Base-by-base conservation (phyloP, 2,797 vertebrate genomes). In the Moxostoma hubbsi region DNA sequence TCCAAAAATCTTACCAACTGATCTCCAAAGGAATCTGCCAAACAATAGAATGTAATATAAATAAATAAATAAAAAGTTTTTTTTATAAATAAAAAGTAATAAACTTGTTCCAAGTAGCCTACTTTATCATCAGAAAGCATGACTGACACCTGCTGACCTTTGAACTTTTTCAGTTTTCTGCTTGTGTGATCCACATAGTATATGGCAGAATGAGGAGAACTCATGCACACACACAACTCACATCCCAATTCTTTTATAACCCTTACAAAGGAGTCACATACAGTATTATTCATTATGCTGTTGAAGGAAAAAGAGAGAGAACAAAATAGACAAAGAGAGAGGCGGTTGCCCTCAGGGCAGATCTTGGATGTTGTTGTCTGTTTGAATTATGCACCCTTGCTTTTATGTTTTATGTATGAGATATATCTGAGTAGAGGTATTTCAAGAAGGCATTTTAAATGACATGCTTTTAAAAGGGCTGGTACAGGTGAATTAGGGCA, bases 351-450 rank as follows among this genome's bases (percentile, higher is more conserved):
- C 74, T 77, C 66, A n/a, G 18, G 62, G 45, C 51, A 51, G 68
- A 80, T 81, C 83, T 75, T 79, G 88, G 83, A 79, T 81, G 84
- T 88, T 87, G 85, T 88, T 85, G 89, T 87, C 81, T 81, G 72
- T 81, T 91, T 93, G 90, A 94, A 92, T 93, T 89, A 93, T 93
- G 88, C 86, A 92, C 86, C 70, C 18, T 12, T 5, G 0, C 46
- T 49, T 51, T 59, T 62, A 90, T 93, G 89, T 89, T 89, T 94
- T 87, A 93, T 93, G 89, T 86, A 92, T 89, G 86, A 87, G 82
- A 16, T 79, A 87, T 83, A 73, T 90, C 89, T 88, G 87, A 89
- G 86, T 87, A 12, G 83, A 88, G 86, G 85, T 87, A 86, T 90
- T 89, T 83, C 83, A 62, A 81, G 65, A 82, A 81, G 85, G 89